Evolutionary conservation across 2,797 vertebrate genomes (phyloP).

Genomic region (Rhinella marina): DNA sequence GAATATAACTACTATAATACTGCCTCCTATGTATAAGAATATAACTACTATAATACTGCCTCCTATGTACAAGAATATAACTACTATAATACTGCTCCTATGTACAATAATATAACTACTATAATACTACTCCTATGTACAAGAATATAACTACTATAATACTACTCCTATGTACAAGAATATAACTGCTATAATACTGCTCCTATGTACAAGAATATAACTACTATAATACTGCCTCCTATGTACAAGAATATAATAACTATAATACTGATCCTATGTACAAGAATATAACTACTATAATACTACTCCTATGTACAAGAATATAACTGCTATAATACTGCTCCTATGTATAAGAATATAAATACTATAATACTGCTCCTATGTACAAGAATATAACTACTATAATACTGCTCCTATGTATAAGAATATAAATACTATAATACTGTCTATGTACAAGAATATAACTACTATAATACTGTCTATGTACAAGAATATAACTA

Average conservation of each 20-base stretch:
- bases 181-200: background rate
- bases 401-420: too few relatives aligned
- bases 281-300: conserved; percentile 18
- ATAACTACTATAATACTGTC: conserved; percentile 15
- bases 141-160: conserved; percentile 16
- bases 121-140: background rate
- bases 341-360: background rate
- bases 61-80: conserved; percentile 1
- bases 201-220: background rate
- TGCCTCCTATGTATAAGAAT: conserved; percentile 4
- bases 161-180: background rate
- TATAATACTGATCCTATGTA: background rate
- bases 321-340: conserved; percentile 6
- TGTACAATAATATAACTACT: conserved; percentile 3
- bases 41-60: conserved; percentile 16
- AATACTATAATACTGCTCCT: conserved; percentile 4
- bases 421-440: too few relatives aligned
- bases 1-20: conserved; percentile 9
- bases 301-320: background rate
- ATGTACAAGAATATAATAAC: conserved; percentile 2
- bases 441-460: background rate
- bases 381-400: too few relatives aligned
- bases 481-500: background rate
- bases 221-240: background rate
- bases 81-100: conserved; percentile 8